Percentiles rank a stretch among this genome's conserved stretches.
phyloP scores from a whole-genome alignment of 2,113 vertebrate genomes.

The Paralichthys olivaceus region DNA sequence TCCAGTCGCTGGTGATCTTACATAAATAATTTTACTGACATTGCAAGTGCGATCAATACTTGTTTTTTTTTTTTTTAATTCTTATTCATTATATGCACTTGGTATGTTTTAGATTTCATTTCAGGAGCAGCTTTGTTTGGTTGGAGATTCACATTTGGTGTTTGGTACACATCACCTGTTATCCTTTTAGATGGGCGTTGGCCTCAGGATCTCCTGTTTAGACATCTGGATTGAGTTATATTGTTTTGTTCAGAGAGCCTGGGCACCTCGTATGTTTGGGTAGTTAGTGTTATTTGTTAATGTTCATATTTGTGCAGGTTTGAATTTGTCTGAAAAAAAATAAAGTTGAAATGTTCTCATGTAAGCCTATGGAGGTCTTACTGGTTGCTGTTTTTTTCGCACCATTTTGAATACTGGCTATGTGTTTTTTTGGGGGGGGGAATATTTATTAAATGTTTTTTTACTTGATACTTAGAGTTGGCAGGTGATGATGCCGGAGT shows the following conservation, averaged over 20 bases:
- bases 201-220: slow-evolving; percentile 22
- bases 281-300: slow-evolving; percentile 24
- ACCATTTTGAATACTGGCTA: not conserved
- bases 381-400: not conserved
- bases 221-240: slow-evolving; percentile 20
- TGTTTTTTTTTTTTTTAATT: slow-evolving; percentile 32
- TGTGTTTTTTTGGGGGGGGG: not conserved
- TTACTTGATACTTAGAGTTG: not conserved
- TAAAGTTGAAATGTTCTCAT: slow-evolving; percentile 53
- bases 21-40: slow-evolving; percentile 39
- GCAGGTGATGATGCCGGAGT: not conserved
- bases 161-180: slow-evolving; percentile 22
- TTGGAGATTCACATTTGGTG: slow-evolving; percentile 28
- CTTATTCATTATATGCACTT: slow-evolving; percentile 24
- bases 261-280: slow-evolving; percentile 28
- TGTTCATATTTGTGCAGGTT: slow-evolving; percentile 33
- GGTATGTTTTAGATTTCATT: slow-evolving; percentile 18
- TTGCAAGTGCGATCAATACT: not conserved
- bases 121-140: not conserved
- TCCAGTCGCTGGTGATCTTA: slow-evolving; percentile 1
- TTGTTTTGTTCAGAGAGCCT: slow-evolving; percentile 51
- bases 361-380: not conserved
- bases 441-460: not conserved
- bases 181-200: not conserved
- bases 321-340: slow-evolving; percentile 29